Evolutionary conservation across 1,140 invertebrate genomes (phyloP).

Genomic region (Diachasma alloeum): DNA sequence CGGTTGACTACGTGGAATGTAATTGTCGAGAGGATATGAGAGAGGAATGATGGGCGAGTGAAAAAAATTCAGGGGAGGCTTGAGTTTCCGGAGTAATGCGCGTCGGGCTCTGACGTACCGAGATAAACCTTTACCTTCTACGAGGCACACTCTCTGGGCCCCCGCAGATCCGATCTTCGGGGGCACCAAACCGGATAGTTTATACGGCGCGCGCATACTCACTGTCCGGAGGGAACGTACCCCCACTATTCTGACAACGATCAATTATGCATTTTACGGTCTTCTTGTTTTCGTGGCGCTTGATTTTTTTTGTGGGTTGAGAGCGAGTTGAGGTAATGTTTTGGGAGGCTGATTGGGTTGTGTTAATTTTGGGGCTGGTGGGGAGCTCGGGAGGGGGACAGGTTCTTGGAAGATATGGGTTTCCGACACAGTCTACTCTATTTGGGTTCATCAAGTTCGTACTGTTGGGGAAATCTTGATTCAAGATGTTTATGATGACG

Average conservation of each 20-base stretch:
- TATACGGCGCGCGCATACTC: constrained; percentile 1
- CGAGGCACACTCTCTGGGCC: background rate
- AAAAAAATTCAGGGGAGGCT: background rate
- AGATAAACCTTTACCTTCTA: background rate
- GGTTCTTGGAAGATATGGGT: too few species aligned
- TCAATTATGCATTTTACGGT: constrained; percentile 7
- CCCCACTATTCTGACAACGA: background rate
- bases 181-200: constrained; percentile 15
- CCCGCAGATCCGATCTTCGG: background rate
- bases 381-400: background rate
- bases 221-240: background rate
- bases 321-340: background rate
- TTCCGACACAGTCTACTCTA: too few species aligned
- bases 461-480: too few species aligned
- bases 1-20: too few species aligned
- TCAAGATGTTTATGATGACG: too few species aligned
- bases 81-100: constrained; percentile 5
- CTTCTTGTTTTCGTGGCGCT: background rate
- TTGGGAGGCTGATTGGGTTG: background rate
- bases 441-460: too few species aligned
- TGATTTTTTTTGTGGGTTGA: background rate
- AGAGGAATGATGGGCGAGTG: background rate
- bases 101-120: constrained; percentile 8
- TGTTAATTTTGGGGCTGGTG: background rate
- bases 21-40: background rate